A percentile compares a stretch with the other conserved stretches of the same genome.
These are phyloP conservation scores for Tipula vernalis DNA, from an alignment of 2,888 invertebrate genomes.

Conservation along the genomic window DNA sequence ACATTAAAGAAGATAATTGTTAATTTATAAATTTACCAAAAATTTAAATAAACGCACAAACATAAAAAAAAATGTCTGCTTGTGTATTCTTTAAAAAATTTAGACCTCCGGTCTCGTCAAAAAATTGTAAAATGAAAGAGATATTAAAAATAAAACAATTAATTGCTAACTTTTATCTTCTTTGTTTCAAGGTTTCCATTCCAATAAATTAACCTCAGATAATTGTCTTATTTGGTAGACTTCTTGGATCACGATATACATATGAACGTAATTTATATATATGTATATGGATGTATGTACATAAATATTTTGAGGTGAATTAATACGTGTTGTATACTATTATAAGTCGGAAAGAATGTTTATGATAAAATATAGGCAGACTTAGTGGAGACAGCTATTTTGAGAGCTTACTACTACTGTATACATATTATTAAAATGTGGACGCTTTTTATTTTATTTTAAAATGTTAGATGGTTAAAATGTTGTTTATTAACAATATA, in stretches of 20 bases:
- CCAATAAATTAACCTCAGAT: neutral
- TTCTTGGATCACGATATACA: neutral
- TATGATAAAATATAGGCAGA: neutral
- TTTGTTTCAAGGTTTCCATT: constrained; percentile 4
- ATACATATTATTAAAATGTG: no score
- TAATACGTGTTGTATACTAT: neutral
- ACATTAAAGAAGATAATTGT: neutral
- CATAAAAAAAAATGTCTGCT: neutral
- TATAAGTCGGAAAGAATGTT: neutral
- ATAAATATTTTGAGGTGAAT: neutral
- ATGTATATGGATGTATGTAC: neutral
- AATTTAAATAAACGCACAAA: neutral
- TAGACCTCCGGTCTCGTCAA: neutral
- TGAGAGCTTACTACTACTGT: neutral
- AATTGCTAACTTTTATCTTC: constrained; percentile 4
- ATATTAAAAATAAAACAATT: neutral
- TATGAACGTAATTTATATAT: neutral
- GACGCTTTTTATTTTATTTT: neutral
- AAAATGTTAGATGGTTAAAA: neutral
- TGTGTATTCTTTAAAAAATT: neutral
- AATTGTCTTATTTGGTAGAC: neutral
- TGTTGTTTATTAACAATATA: neutral
- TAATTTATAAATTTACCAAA: neutral
- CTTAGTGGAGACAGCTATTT: neutral
- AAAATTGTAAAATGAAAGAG: neutral